Evolutionary conservation across 2,113 vertebrate species (phyloP), one percentile per base, ranked within the genome.

Genomic region (Sapayoa aenigma): DNA sequence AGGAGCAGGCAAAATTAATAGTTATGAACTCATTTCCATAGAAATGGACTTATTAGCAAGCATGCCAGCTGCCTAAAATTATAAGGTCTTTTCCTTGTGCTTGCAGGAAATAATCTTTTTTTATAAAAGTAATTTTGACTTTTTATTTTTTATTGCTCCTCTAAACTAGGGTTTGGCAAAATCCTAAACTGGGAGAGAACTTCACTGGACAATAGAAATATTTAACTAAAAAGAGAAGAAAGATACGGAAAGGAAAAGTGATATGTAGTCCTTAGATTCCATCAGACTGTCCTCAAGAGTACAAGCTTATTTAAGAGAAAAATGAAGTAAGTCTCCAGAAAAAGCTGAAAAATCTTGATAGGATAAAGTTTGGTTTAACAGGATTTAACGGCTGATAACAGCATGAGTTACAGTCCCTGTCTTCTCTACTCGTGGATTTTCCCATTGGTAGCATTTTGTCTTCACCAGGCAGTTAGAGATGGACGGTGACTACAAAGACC

Each of bases 21-120:
- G 94, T 96, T 96, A 89, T 92, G 92, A 95, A 92, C 96, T 96
- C 95, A 97, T 98, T 96, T 98, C 96, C 95, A 95, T 95, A 96
- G 96, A 97, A 97, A 97, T 97, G 96, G 96, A 93, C 96, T 97
- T 97, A 96, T 90, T 96, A 97, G 96, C 95, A 94, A 95, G 94
- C 60, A 83, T 88, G 82, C 89, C 93, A 95, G 93, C 87, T 96
- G 94, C 96, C 95, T 93, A 89, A 93, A 95, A 95, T 94, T 92
- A 88, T 84, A 97, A 96, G 94, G 91, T 94, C 90, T 96, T 95
- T 95, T 96, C 93, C 95, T 96, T 85, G 52, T 83, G 75, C 93
- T 96, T 94, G 93, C 95, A 89, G 95, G 93, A 96, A 97, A 96
- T 94, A 93, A 94, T 90, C 78, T 94, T 86, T 84, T 94, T 95